Percentiles rank a stretch among this genome's conserved stretches.
Conservation (phyloP, 2,113 vertebrate species). For the Agapornis roseicollis region DNA sequence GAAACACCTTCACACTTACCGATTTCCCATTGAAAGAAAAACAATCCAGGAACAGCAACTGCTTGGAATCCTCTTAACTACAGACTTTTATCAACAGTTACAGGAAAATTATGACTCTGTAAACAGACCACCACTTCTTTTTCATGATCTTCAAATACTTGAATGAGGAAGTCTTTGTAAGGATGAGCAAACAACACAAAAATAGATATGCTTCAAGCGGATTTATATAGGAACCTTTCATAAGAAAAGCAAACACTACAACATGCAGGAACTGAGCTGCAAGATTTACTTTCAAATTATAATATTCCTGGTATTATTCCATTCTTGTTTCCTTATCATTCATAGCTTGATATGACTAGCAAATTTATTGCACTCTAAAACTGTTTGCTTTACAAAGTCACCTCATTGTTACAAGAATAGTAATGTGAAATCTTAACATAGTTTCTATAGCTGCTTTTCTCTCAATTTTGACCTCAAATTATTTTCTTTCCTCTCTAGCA, state of each 20-base stretch:
- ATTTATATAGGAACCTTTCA: background rate
- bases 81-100: background rate
- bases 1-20: background rate
- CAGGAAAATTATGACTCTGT: background rate
- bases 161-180: background rate
- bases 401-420: background rate
- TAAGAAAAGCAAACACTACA: background rate
- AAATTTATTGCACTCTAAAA: background rate
- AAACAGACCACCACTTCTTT: background rate
- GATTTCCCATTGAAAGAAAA: background rate
- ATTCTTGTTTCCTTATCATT: background rate
- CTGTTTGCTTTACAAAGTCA: background rate
- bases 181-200: background rate
- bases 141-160: background rate
- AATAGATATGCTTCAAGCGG: background rate
- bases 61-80: background rate
- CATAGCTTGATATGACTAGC: background rate
- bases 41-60: background rate
- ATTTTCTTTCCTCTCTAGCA: background rate
- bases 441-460: background rate
- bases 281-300: background rate
- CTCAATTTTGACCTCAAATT: background rate
- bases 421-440: background rate
- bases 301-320: background rate
- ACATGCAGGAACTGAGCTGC: background rate